Conservation (phyloP, 2,888 invertebrate species). For the Steinernema carpocapsae region DNA sequence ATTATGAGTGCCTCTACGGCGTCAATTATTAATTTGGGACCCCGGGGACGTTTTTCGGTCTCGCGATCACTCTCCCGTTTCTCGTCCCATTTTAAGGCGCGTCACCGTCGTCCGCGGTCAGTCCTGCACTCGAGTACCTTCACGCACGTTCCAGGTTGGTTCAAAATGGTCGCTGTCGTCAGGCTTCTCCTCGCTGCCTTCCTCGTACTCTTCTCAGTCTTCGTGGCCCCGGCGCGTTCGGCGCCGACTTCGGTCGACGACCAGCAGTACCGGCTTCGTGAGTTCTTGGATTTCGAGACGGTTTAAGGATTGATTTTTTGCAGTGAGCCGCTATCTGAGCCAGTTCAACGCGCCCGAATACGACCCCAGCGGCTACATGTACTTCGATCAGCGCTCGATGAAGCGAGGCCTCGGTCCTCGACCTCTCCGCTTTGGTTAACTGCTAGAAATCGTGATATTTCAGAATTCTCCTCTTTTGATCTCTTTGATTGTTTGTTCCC, state of each 20-base stretch:
- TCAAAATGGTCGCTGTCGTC: slow-evolving; percentile 22
- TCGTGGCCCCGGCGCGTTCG: background rate
- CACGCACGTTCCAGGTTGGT: background rate
- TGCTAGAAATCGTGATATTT: background rate
- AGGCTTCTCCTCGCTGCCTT: slow-evolving; percentile 11
- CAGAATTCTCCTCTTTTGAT: background rate
- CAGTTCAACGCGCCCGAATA: slow-evolving; percentile 1
- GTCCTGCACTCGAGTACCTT: background rate
- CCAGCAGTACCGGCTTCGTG: slow-evolving; percentile 8
- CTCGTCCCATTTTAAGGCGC: too few species aligned
- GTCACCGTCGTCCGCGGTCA: too few species aligned
- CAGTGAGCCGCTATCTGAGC: slow-evolving; percentile 5
- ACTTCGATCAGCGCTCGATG: slow-evolving; percentile 42
- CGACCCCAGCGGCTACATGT: background rate
- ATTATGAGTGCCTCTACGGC: background rate
- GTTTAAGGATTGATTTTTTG: slow-evolving; percentile 1
- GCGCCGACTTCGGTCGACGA: background rate
- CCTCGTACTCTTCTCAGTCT: slow-evolving; percentile 4
- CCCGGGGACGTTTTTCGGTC: background rate
- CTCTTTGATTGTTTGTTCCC: background rate
- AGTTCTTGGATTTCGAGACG: background rate
- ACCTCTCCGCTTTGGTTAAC: slow-evolving; percentile 55
- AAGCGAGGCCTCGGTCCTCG: slow-evolving; percentile 59
- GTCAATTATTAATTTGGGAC: slow-evolving; percentile 3
- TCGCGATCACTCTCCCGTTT: background rate